Percentiles rank a stretch among this genome's conserved stretches.
Conservation (phyloP, 2,797 vertebrate genomes). For the Myotis findleyi region DNA sequence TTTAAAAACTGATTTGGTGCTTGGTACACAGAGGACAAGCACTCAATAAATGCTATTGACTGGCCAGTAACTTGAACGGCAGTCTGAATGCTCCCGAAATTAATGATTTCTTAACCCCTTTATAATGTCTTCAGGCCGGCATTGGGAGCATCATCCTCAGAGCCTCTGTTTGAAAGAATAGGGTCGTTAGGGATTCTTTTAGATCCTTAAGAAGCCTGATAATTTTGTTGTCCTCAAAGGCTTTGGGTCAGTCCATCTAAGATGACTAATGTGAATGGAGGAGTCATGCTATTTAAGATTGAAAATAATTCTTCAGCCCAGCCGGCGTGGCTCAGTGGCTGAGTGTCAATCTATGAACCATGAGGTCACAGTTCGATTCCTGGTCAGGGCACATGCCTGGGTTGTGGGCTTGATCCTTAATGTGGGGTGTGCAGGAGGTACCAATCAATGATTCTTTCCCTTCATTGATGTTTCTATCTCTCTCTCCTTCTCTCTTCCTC, state of each 20-base stretch:
- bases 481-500: no score
- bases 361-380: no score
- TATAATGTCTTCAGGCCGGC: not conserved
- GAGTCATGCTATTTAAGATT: not conserved
- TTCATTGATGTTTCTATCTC: no score
- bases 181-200: not conserved
- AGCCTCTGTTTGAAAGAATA: conserved; percentile 13
- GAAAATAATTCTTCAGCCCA: not conserved
- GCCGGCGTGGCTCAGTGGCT: no score
- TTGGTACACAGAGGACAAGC: conserved; percentile 36
- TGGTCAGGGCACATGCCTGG: no score
- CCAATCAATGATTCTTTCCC: no score
- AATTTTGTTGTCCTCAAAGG: not conserved
- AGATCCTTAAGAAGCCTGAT: not conserved
- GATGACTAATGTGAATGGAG: not conserved
- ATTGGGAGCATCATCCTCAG: not conserved
- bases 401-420: no score
- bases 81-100: not conserved
- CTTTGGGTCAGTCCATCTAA: not conserved
- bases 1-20: conserved; percentile 55
- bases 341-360: no score
- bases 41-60: conserved; percentile 42
- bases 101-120: conserved; percentile 22
- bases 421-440: no score
- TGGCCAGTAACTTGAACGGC: conserved; percentile 7